Conservation (phyloP, 1,140 invertebrate genomes). For the Arion vulgaris region DNA sequence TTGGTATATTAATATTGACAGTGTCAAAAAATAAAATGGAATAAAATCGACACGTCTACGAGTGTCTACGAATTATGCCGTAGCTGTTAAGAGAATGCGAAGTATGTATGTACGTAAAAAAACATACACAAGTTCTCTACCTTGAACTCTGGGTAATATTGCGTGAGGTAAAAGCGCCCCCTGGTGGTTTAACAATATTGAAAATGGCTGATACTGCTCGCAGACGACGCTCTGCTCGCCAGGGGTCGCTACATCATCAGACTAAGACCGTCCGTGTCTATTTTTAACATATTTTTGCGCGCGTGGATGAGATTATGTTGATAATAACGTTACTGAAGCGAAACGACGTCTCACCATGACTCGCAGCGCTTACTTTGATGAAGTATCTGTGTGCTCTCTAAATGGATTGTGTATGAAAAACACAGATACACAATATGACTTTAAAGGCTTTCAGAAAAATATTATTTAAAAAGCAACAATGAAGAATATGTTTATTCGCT, state of each 20-base stretch:
- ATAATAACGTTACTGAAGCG: background rate
- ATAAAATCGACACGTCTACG: no score
- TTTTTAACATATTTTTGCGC: background rate
- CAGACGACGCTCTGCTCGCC: conserved; percentile 13
- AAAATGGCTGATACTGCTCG: background rate
- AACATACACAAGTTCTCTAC: background rate
- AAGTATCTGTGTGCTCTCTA: background rate
- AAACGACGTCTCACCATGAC: background rate
- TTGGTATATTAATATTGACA: background rate
- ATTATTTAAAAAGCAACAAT: no score
- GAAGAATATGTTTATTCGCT: no score
- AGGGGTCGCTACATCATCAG: background rate
- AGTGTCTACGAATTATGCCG: no score
- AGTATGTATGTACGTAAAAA: background rate
- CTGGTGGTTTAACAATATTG: conserved; percentile 4
- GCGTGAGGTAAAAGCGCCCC: conserved; percentile 13
- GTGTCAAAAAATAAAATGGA: background rate
- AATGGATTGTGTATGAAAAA: no score
- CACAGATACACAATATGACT: no score
- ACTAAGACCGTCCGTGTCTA: background rate
- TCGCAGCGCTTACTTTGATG: background rate
- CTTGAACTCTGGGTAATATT: background rate
- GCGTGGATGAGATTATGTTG: background rate
- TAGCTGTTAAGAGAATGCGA: no score
- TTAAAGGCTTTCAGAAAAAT: no score